Percentiles rank a stretch among this genome's conserved stretches.
These are phyloP conservation scores for Caenorhabditis elegans DNA, from an alignment of 1,140 invertebrate genomes.

Conservation along the genomic window WBcel235 BX284604.4:16401001-16401500, in stretches of 20 bases:
- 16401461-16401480: neutral
- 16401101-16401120: conserved; percentile 2
- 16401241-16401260: neutral
- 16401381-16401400: neutral
- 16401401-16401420: neutral
- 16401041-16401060: conserved; percentile 29
- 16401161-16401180: neutral
- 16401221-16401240: neutral
- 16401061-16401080: conserved; percentile 12
- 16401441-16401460: conserved; percentile 10
- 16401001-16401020: conserved; percentile 26
- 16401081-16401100: too few species aligned
- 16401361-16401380: neutral
- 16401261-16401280: neutral
- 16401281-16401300: conserved; percentile 24
- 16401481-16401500: neutral
- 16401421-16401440: conserved; percentile 11
- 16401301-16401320: conserved; percentile 26
- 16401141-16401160: neutral
- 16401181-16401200: conserved; percentile 5
- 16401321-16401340: neutral
- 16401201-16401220: neutral
- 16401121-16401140: neutral
- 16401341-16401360: neutral
- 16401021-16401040: conserved; percentile 7